These are phyloP conservation scores for Pyrrhia umbra DNA, from an alignment of 2,888 invertebrate genomes.

Conservation along the genomic window DNA sequence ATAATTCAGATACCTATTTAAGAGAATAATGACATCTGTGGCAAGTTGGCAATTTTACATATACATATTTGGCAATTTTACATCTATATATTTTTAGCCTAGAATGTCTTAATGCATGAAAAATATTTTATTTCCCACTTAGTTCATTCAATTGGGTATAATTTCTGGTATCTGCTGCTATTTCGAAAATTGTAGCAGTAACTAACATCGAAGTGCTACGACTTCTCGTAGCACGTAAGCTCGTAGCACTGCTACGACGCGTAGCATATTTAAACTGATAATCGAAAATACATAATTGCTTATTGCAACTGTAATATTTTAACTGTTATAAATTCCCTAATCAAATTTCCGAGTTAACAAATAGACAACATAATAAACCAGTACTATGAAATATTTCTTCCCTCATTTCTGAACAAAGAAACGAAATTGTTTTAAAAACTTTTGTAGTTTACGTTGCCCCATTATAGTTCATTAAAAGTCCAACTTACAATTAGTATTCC, in stretches of 20 bases:
- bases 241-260: conserved; percentile 30
- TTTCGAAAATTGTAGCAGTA: too few relatives aligned
- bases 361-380: neutral
- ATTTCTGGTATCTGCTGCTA: neutral
- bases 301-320: neutral
- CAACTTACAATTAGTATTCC: conserved; percentile 9
- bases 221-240: conserved; percentile 20
- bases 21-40: too few relatives aligned
- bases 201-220: conserved; percentile 15
- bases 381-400: neutral
- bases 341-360: neutral
- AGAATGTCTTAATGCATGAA: too few relatives aligned
- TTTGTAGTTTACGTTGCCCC: neutral
- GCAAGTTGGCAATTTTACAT: too few relatives aligned
- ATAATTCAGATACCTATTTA: too few relatives aligned
- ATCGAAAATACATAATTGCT: too few relatives aligned
- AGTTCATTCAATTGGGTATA: neutral
- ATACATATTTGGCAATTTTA: too few relatives aligned
- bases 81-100: too few relatives aligned
- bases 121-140: neutral
- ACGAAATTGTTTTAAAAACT: conserved; percentile 9
- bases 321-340: neutral
- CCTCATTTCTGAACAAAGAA: neutral
- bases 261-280: too few relatives aligned
- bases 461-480: conserved; percentile 21